phyloP scores from a whole-genome alignment of 2,113 vertebrate genomes.

The Heloderma charlesbogerti region DNA sequence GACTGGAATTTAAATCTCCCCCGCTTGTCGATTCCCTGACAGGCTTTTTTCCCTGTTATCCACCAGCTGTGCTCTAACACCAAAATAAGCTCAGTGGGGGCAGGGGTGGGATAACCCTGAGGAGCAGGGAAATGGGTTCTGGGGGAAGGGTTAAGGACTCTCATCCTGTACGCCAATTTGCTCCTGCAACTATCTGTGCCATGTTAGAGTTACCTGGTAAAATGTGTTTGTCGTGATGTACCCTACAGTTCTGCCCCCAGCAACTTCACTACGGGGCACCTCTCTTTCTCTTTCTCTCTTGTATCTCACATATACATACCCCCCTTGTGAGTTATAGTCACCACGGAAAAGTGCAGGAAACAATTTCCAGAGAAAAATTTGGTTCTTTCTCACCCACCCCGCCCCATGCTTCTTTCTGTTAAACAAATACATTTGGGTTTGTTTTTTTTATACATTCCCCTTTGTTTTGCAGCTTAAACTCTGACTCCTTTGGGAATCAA shows the following conservation, averaged over 20 bases:
- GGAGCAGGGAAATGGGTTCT: not conserved
- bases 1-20: not conserved
- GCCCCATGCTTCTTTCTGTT: not conserved
- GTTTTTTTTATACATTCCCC: not conserved
- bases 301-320: not conserved
- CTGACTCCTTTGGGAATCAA: slow-evolving; percentile 13
- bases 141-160: not conserved
- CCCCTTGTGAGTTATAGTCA: not conserved
- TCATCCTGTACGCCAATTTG: not conserved
- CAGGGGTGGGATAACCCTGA: not conserved
- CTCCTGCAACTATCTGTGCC: not conserved
- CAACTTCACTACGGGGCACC: not conserved
- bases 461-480: slow-evolving; percentile 7
- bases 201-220: not conserved
- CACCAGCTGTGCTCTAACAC: not conserved
- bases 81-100: not conserved
- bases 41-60: not conserved
- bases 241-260: no score
- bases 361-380: not conserved
- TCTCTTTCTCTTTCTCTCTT: not conserved
- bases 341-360: not conserved
- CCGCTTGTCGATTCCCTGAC: not conserved
- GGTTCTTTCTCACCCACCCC: not conserved
- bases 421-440: not conserved
- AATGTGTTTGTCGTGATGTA: not conserved